Conservation (phyloP, 2,888 invertebrate species). For the Cremastinae sp. region DNA sequence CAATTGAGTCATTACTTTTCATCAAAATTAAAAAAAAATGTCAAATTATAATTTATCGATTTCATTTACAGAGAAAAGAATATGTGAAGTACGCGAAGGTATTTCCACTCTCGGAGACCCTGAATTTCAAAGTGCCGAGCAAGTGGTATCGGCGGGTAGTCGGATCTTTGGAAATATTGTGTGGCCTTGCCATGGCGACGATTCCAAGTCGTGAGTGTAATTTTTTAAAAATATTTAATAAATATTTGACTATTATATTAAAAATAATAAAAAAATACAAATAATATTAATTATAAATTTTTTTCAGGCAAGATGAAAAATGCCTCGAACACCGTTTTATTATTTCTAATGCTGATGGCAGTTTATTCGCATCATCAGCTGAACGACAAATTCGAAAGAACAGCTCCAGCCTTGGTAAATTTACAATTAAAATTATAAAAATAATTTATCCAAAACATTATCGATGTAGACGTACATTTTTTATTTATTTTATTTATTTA, state of each 20-base stretch:
- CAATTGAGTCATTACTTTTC: conserved; percentile 30
- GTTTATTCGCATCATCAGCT: conserved; percentile 97
- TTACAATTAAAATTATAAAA: too few relatives aligned
- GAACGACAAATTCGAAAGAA: conserved; percentile 94
- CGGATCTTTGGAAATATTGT: conserved; percentile 91
- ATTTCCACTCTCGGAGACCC: conserved; percentile 89
- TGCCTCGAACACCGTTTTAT: conserved; percentile 91
- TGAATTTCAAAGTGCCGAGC: conserved; percentile 93
- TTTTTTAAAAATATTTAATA: too few relatives aligned
- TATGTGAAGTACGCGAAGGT: conserved; percentile 98
- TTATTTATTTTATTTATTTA: too few relatives aligned
- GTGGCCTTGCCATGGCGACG: conserved; percentile 90
- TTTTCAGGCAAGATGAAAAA: conserved; percentile 85
- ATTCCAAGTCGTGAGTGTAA: conserved; percentile 89
- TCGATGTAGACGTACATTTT: too few relatives aligned
- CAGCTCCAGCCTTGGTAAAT: conserved; percentile 91
- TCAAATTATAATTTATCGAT: background rate
- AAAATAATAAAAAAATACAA: too few relatives aligned
- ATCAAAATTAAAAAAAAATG: too few relatives aligned
- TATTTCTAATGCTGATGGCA: conserved; percentile 92
- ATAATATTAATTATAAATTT: too few relatives aligned
- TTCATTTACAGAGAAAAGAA: conserved; percentile 90
- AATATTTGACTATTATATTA: too few relatives aligned
- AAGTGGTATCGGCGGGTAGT: conserved; percentile 95
- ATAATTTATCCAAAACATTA: too few relatives aligned